Conservation (phyloP, 2,797 vertebrate genomes). For the Luscinia megarhynchos region DNA sequence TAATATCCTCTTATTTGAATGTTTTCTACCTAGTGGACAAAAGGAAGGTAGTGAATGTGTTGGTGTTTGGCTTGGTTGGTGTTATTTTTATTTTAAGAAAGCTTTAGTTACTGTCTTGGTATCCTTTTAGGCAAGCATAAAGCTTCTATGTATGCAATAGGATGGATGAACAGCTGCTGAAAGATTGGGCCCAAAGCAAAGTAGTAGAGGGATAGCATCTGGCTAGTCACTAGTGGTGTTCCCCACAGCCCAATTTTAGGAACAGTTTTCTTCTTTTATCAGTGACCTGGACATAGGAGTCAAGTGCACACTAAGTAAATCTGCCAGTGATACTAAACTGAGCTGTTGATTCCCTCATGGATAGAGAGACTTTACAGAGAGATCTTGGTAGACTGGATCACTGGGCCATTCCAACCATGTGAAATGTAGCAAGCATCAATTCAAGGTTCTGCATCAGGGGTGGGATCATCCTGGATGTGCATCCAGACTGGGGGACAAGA, state of each 20-base stretch:
- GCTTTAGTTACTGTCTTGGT: neutral
- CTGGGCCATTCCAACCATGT: neutral
- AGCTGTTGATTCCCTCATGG: neutral
- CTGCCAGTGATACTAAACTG: neutral
- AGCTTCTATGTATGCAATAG: neutral
- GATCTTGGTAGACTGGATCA: neutral
- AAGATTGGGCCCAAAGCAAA: neutral
- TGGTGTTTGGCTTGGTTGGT: neutral
- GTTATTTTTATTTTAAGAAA: neutral
- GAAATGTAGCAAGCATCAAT: neutral
- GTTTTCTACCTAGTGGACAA: neutral
- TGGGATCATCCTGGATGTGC: too few relatives aligned
- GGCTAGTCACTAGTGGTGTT: neutral
- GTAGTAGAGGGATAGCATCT: neutral
- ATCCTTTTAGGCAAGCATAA: neutral
- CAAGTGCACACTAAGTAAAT: neutral
- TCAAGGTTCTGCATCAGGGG: too few relatives aligned
- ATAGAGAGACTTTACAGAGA: neutral
- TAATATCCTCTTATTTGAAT: neutral
- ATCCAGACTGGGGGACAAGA: neutral
- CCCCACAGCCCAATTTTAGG: neutral
- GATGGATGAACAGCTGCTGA: neutral
- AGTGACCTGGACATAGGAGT: neutral
- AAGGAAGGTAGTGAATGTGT: neutral
- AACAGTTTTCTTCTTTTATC: neutral